Base-by-base conservation (phyloP, 2,113 vertebrate genomes). In the Scatophagus argus region DNA sequence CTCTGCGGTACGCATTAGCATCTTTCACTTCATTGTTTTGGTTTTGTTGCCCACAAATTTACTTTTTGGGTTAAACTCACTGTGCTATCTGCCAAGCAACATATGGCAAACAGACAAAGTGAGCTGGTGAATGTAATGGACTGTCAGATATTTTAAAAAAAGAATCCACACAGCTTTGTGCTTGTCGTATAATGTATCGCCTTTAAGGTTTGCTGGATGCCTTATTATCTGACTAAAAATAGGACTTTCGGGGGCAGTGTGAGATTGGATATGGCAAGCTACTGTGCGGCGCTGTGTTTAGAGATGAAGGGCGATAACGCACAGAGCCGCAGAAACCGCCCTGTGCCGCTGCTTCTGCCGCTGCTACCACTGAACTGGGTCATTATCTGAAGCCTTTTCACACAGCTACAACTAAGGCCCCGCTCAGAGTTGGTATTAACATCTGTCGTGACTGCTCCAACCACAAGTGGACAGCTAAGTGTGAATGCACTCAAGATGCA, bases 271-370 rank as follows among this genome's bases (percentile, higher is more conserved):
- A 69, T 49, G 8, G 43, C 44, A 55, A 47, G 66, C 36, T 46
- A 64, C 51, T 55, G 52, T 41, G 76, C 77, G 74, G 70, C 36
- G 72, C 81, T 74, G 56, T 64, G 41, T 80, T 82, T 49, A 52
- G 80, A 81, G 88, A 86, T 81, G 83, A 89, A 44, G 49, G 27
- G 46, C 81, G 82, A 91, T 86, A 80, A 86, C 65, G 67, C 56
- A 47, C 68, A 7, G 38, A 86, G 49, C 65, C 69, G 75, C 63
- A 77, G 75, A 79, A 73, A 63, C 70, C 25, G 51, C 12, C 51
- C 47, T 34, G 16, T 55, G 63, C 66, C 52, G 65, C 67, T 78
- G 55, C 69, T n/a, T n/a, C n/a, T 41, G 58, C 58, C 64, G 39
- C 49, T 70, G 63, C 68, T 43, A 61, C 71, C 46, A 7, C 46